Base-by-base conservation (phyloP, 2,888 invertebrate species). In the Papilio gigon region DNA sequence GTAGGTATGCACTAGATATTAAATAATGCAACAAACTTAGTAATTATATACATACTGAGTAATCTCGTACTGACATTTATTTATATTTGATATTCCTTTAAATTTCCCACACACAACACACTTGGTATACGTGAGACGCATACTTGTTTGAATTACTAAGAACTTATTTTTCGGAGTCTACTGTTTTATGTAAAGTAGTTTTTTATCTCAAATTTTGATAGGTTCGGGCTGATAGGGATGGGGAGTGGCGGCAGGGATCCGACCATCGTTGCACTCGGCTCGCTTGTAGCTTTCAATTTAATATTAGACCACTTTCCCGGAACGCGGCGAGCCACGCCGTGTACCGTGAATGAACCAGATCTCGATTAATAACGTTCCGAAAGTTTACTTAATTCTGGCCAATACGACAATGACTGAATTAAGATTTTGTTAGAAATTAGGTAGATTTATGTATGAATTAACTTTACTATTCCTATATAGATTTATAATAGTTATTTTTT, bases 221-320 rank as follows among this genome's bases (percentile, higher is more conserved):
- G 17, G n/a, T n/a, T 53, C 6, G 27, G 22, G 27, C n/a, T 25
- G 6, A 25, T 47, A 47, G 47, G 27, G 50, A 47, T 47, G 11
- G 22, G 47, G 47, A 47, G 22, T 11, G 9, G 22, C 5, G 50
- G 58, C 33, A 17, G 69, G 69, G 68, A 69, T 63, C 63, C 47
- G 25, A 50, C 20, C 20, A 50, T 25, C 27, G 20, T 42, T 27
- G 30, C 68, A 56, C 50, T 40, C 60, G 47, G 40, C 64, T 70
- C 71, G 58, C 71, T 73, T 70, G 44, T 35, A 33, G 61, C 56
- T 73, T 76, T 74, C 59, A 77, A 78, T 78, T 80, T 81, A 80
- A 81, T 81, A 81, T 82, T 82, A 81, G 81, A 80, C 67, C 64
- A 71, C 73, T 77, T 84, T 83, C 83, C 78, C 70, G 77, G 81